phyloP scores from a whole-genome alignment of 2,113 vertebrate genomes.

The Cavia aperea region DNA sequence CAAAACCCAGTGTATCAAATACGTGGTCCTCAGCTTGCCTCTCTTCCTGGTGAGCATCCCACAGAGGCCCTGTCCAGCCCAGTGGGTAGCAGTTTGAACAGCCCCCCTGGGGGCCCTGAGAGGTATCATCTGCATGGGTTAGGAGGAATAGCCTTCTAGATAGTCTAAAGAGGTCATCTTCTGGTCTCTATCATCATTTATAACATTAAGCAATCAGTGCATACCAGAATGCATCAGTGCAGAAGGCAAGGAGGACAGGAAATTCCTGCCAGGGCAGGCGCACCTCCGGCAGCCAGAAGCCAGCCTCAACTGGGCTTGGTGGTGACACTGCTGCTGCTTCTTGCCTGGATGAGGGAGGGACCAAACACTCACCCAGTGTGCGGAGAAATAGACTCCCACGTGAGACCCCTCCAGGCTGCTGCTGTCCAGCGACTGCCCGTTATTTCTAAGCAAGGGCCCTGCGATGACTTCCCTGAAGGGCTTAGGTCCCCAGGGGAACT shows the following conservation, averaged over 20 bases:
- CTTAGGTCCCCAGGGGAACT: slow-evolving; percentile 99
- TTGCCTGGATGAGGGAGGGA: not conserved
- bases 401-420: slow-evolving; percentile 90
- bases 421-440: slow-evolving; percentile 89
- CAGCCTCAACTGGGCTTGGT: not conserved
- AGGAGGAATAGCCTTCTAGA: not conserved
- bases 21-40: not conserved
- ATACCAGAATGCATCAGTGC: not conserved
- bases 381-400: slow-evolving; percentile 96
- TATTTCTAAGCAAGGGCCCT: slow-evolving; percentile 90
- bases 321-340: not conserved
- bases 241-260: not conserved
- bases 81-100: not conserved
- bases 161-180: not conserved
- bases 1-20: not conserved
- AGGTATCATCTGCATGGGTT: not conserved
- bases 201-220: not conserved
- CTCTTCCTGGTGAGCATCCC: not conserved
- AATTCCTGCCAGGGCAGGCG: not conserved
- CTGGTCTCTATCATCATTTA: not conserved
- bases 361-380: slow-evolving; percentile 92
- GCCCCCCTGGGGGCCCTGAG: not conserved
- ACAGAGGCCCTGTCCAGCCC: not conserved
- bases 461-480: slow-evolving; percentile 97
- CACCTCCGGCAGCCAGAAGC: not conserved